phyloP scores from a whole-genome alignment of 2,888 invertebrate genomes.

The Elysia crispata region DNA sequence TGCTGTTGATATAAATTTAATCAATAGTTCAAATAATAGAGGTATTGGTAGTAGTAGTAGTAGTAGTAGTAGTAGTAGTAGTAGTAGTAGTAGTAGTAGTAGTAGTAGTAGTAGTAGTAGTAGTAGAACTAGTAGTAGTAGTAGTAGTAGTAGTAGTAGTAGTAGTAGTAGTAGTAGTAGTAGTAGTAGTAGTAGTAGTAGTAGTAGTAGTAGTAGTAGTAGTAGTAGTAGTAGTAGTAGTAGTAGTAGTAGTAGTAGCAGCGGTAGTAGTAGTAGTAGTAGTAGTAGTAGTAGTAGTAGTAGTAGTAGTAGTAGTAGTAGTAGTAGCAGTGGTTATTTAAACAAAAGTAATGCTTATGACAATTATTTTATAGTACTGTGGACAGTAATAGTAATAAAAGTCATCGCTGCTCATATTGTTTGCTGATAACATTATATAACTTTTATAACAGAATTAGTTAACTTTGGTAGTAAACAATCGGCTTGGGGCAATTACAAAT shows the following conservation, averaged over 20 bases:
- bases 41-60: too few relatives aligned
- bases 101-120: background rate
- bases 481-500: too few relatives aligned
- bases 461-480: too few relatives aligned
- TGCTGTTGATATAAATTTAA: too few relatives aligned
- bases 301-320: background rate
- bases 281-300: conserved; percentile 5
- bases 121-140: background rate
- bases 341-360: background rate
- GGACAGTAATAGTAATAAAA: background rate
- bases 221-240: background rate
- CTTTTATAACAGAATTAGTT: too few relatives aligned
- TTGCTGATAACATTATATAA: too few relatives aligned
- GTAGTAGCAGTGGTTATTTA: background rate
- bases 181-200: conserved; percentile 12
- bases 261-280: conserved; percentile 30
- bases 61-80: too few relatives aligned
- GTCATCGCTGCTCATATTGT: too few relatives aligned
- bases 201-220: conserved; percentile 20
- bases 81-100: too few relatives aligned
- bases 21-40: too few relatives aligned
- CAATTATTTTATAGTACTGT: background rate
- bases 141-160: conserved; percentile 36
- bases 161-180: background rate
- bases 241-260: background rate